A percentile compares a stretch with the other conserved stretches of the same genome.
Evolutionary conservation across 2,113 vertebrate species (phyloP).

Genomic region (Entomyzon cyanotis): DNA sequence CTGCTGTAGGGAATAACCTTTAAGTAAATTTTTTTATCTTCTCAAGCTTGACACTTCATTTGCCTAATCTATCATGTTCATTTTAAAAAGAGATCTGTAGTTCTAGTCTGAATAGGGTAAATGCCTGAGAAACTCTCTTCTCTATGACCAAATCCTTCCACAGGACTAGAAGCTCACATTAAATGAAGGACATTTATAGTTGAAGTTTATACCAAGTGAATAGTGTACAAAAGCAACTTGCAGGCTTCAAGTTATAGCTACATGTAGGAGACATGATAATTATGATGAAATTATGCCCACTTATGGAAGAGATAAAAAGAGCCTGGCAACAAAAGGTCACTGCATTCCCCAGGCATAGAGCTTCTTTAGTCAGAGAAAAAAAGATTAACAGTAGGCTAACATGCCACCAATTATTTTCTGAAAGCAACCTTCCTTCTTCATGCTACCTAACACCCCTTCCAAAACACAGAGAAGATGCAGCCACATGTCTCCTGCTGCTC

Average conservation of each 20-base stretch:
- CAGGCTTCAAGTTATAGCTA: background rate
- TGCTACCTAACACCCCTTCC: background rate
- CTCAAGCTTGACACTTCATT: background rate
- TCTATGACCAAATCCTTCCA: background rate
- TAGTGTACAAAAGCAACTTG: background rate
- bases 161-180: no score
- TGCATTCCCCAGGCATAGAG: background rate
- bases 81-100: background rate
- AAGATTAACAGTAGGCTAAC: background rate
- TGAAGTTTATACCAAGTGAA: background rate
- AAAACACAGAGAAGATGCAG: background rate
- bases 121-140: background rate
- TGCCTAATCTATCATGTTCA: background rate
- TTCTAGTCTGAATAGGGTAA: background rate
- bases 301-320: background rate
- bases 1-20: background rate
- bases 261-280: background rate
- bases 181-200: background rate
- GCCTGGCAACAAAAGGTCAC: background rate
- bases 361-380: background rate
- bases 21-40: background rate
- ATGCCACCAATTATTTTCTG: background rate
- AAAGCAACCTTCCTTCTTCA: background rate
- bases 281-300: background rate
- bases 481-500: background rate